phyloP scores from a whole-genome alignment of 2,888 invertebrate genomes.

The Caenorhabditis sp. region DNA sequence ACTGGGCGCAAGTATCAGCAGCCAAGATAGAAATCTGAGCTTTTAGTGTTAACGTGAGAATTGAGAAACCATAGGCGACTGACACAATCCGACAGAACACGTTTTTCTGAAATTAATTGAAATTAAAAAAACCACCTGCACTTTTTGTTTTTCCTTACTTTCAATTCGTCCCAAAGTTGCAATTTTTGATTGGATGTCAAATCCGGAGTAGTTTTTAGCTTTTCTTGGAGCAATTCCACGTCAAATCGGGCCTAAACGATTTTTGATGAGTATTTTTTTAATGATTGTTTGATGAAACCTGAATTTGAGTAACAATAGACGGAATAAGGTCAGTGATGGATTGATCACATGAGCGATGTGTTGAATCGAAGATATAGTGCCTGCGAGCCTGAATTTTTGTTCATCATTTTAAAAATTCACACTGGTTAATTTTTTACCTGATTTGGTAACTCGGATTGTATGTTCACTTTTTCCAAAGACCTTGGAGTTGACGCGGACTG shows the following conservation, averaged over 20 bases:
- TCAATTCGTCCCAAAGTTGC: constrained; percentile 69
- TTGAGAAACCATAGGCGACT: constrained; percentile 70
- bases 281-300: constrained; percentile 51
- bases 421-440: too few relatives aligned
- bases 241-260: constrained; percentile 68
- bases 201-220: constrained; percentile 55
- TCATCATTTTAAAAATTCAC: constrained; percentile 4
- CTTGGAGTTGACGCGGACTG: not conserved
- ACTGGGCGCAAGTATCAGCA: constrained; percentile 71
- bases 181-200: constrained; percentile 64
- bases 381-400: constrained; percentile 71
- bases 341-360: constrained; percentile 76
- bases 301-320: constrained; percentile 62
- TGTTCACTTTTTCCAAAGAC: constrained; percentile 13
- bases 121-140: not conserved
- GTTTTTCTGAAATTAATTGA: constrained; percentile 49
- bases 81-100: constrained; percentile 66
- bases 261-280: not conserved
- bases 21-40: constrained; percentile 77
- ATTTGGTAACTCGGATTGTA: constrained; percentile 36
- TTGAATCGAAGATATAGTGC: constrained; percentile 76
- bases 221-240: constrained; percentile 63
- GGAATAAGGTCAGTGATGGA: constrained; percentile 72
- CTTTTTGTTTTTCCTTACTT: constrained; percentile 49
- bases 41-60: constrained; percentile 74